phyloP scores from a whole-genome alignment of 2,797 vertebrate species.

The Pipistrellus pipistrellus region DNA sequence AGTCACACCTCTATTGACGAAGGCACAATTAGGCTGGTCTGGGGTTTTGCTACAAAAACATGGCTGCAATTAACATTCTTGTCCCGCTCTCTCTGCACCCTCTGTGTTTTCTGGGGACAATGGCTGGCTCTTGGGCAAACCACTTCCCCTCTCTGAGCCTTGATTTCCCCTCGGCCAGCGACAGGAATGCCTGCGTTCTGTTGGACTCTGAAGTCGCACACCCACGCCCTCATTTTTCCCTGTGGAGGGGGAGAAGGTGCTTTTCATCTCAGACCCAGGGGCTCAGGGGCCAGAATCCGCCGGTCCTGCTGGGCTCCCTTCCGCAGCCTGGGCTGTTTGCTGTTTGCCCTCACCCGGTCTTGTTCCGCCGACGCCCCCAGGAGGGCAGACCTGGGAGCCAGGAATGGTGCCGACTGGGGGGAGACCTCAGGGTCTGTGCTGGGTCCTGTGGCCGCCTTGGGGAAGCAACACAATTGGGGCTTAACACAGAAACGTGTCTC shows the following conservation, averaged over 20 bases:
- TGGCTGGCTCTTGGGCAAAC: constrained; percentile 36
- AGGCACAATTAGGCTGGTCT: constrained; percentile 60
- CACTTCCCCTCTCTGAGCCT: constrained; percentile 62
- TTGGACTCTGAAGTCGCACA: background rate
- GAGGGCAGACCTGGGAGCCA: background rate
- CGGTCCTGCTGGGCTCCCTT: background rate
- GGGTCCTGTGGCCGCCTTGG: background rate
- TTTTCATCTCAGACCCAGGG: background rate
- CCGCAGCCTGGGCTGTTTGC: background rate
- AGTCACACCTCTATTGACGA: constrained; percentile 71
- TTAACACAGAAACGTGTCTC: background rate
- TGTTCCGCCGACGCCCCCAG: background rate
- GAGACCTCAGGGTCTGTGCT: background rate
- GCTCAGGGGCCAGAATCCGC: background rate
- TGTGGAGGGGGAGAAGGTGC: background rate
- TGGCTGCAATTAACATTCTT: constrained; percentile 81
- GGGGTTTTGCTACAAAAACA: constrained; percentile 81
- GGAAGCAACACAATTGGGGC: background rate
- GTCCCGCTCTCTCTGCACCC: background rate
- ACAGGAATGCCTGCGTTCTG: background rate
- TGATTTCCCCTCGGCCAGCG: constrained; percentile 10
- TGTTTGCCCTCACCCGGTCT: background rate
- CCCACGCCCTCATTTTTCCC: background rate
- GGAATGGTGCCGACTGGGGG: background rate
- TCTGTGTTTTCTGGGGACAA: constrained; percentile 70